These are phyloP conservation scores for Emmelina monodactyla DNA, from an alignment of 2,888 invertebrate species.

Conservation along the genomic window DNA sequence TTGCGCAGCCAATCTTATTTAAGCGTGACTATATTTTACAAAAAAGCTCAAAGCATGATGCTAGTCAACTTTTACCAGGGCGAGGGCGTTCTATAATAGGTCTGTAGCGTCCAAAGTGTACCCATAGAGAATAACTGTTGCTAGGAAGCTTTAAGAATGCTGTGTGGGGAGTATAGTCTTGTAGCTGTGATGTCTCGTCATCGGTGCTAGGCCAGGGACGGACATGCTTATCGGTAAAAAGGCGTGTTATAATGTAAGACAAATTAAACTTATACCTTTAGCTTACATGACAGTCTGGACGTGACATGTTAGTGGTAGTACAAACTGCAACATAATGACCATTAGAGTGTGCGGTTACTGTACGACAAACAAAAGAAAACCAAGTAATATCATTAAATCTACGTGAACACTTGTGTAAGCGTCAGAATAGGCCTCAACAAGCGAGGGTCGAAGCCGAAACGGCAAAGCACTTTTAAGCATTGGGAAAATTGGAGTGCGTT, in stretches of 20 bases:
- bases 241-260: conserved; percentile 19
- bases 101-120: conserved; percentile 62
- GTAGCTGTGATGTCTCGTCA: conserved; percentile 44
- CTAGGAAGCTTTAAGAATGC: conserved; percentile 60
- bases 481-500: conserved; percentile 44
- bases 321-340: conserved; percentile 68
- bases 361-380: conserved; percentile 65
- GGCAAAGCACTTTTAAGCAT: conserved; percentile 57
- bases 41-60: conserved; percentile 66
- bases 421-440: conserved; percentile 59
- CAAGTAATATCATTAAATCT: conserved; percentile 57
- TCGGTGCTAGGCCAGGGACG: conserved; percentile 37
- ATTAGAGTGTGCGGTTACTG: conserved; percentile 66
- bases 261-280: conserved; percentile 64
- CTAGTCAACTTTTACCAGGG: conserved; percentile 65
- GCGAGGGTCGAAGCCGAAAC: conserved; percentile 59
- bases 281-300: conserved; percentile 67
- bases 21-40: conserved; percentile 68
- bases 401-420: conserved; percentile 62
- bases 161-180: conserved; percentile 54
- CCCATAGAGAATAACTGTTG: conserved; percentile 62
- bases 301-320: conserved; percentile 67
- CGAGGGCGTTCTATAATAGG: conserved; percentile 62
- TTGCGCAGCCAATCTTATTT: conserved; percentile 66
- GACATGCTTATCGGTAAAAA: conserved; percentile 57